Percentiles rank a stretch among this genome's conserved stretches.
Evolutionary conservation across 2,888 invertebrate species (phyloP).

Genomic region (Clusia tigrina): DNA sequence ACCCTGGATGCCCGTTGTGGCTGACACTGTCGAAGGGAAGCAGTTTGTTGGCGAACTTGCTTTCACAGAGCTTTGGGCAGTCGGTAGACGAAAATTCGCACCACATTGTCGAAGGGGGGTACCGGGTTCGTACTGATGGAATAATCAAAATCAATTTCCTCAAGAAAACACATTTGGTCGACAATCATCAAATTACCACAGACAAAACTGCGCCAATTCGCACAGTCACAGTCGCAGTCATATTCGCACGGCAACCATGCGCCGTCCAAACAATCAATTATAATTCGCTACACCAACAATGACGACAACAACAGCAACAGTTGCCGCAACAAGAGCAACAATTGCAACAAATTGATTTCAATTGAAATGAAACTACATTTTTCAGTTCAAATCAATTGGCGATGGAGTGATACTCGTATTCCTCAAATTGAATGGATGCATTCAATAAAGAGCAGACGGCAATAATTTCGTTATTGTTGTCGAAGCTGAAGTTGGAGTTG

Average conservation of each 20-base stretch:
- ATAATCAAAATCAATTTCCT: too few species aligned
- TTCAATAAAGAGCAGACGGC: conserved; percentile 28
- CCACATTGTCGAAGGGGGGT: too few species aligned
- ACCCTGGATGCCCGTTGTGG: too few species aligned
- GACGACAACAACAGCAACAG: conserved; percentile 3
- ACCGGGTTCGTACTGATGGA: too few species aligned
- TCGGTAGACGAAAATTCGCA: too few species aligned
- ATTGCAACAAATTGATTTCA: conserved; percentile 51
- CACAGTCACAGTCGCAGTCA: not conserved
- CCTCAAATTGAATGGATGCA: conserved; percentile 31
- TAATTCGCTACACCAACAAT: conserved; percentile 37
- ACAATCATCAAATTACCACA: too few species aligned
- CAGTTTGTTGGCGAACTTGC: too few species aligned
- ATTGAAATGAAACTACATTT: conserved; percentile 44
- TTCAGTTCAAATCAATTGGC: conserved; percentile 21
- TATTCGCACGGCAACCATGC: conserved; percentile 4
- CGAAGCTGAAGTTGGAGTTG: conserved; percentile 36
- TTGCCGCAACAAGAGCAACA: conserved; percentile 19
- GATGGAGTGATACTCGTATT: not conserved
- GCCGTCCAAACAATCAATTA: conserved; percentile 41
- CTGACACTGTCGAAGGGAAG: too few species aligned
- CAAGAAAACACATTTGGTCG: too few species aligned
- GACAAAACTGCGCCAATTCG: too few species aligned
- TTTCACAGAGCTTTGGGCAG: too few species aligned
- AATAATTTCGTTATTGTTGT: conserved; percentile 32